Conservation (phyloP, 2,888 invertebrate species). For the Tiphia femorata region DNA sequence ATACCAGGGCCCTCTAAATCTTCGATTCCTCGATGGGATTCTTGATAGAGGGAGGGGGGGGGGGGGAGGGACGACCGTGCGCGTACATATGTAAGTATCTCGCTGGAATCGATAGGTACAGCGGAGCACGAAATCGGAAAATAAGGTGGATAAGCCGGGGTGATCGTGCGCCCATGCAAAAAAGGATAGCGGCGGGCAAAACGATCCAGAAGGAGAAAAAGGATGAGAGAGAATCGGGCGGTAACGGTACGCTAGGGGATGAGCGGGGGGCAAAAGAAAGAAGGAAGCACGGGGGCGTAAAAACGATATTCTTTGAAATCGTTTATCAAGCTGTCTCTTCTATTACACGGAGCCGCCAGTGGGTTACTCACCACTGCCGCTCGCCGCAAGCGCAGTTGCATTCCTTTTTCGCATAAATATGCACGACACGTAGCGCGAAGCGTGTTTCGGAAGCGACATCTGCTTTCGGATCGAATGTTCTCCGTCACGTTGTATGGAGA, state of each 20-base stretch:
- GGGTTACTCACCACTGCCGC: neutral
- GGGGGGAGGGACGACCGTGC: too few species aligned
- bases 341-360: too few species aligned
- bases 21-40: too few species aligned
- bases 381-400: neutral
- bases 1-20: too few species aligned
- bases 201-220: neutral
- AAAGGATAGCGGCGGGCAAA: too few species aligned
- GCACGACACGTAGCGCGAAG: slow-evolving; percentile 26
- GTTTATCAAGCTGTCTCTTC: slow-evolving; percentile 15
- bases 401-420: slow-evolving; percentile 28
- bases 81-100: too few species aligned
- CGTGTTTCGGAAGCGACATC: slow-evolving; percentile 49
- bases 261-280: slow-evolving; percentile 8
- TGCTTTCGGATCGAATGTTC: slow-evolving; percentile 51
- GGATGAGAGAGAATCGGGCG: neutral
- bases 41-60: too few species aligned
- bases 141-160: too few species aligned
- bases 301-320: slow-evolving; percentile 11
- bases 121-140: too few species aligned
- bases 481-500: slow-evolving; percentile 39
- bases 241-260: slow-evolving; percentile 10
- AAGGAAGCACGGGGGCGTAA: slow-evolving; percentile 6
- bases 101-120: too few species aligned
- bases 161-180: too few species aligned